phyloP scores from a whole-genome alignment of 2,888 invertebrate species.

The Carpatolechia fugitivella region DNA sequence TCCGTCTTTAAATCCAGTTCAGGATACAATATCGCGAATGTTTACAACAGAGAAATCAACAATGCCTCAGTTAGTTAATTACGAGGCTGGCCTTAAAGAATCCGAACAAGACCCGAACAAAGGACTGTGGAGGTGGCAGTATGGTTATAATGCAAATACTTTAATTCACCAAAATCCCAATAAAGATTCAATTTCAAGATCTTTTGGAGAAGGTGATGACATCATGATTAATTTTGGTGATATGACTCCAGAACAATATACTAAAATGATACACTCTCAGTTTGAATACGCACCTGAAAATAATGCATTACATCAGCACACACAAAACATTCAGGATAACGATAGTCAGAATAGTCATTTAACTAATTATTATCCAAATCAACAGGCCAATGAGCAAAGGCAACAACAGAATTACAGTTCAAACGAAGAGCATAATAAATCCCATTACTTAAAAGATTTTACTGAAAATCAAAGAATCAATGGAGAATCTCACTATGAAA shows the following conservation, averaged over 20 bases:
- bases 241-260: conserved; percentile 67
- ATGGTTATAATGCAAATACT: conserved; percentile 53
- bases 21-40: conserved; percentile 51
- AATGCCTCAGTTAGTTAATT: conserved; percentile 67
- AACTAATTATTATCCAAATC: conserved; percentile 19
- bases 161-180: conserved; percentile 46
- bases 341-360: conserved; percentile 20
- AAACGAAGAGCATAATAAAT: background rate
- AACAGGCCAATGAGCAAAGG: conserved; percentile 22
- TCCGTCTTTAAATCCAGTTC: conserved; percentile 48
- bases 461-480: background rate
- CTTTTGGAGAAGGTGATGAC: conserved; percentile 61
- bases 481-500: conserved; percentile 3
- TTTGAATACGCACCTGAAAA: conserved; percentile 36
- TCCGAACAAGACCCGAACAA: conserved; percentile 59
- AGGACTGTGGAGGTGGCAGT: conserved; percentile 72
- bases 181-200: conserved; percentile 68
- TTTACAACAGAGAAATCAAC: conserved; percentile 55
- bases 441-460: background rate
- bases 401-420: conserved; percentile 9
- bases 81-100: conserved; percentile 58
- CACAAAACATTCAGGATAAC: conserved; percentile 4
- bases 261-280: conserved; percentile 57
- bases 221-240: conserved; percentile 67
- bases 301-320: conserved; percentile 1